phyloP scores from a whole-genome alignment of 1,140 invertebrate genomes.

The Sinonovacula constricta region DNA sequence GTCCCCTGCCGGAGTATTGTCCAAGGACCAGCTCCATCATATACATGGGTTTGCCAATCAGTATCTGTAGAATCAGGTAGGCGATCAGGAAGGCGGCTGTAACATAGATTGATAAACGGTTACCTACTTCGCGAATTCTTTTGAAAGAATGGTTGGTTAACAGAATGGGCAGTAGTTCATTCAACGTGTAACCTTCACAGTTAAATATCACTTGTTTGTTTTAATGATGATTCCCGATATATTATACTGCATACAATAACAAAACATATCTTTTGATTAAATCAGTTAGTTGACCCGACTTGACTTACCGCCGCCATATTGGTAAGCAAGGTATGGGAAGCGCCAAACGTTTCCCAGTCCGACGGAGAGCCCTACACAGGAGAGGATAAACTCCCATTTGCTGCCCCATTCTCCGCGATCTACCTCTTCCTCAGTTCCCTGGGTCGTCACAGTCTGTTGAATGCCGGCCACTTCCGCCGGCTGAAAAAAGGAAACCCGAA shows the following conservation, averaged over 20 bases:
- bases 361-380: conserved; percentile 78
- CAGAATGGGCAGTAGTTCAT: no score
- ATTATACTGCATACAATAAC: no score
- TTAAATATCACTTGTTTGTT: no score
- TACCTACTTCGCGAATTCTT: no score
- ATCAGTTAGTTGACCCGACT: neutral
- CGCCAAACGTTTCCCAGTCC: conserved; percentile 94
- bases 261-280: no score
- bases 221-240: no score
- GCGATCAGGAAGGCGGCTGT: conserved; percentile 81
- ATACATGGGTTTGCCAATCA: conserved; percentile 81
- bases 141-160: no score
- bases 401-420: conserved; percentile 54
- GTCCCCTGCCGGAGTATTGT: conserved; percentile 78
- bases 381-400: conserved; percentile 77
- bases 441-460: no score
- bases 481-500: no score
- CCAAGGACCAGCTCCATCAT: conserved; percentile 80
- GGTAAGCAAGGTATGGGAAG: conserved; percentile 95
- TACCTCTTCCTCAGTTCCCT: conserved; percentile 13
- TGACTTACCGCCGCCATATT: conserved; percentile 90
- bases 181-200: no score
- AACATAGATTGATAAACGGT: conserved; percentile 38
- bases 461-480: no score
- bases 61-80: conserved; percentile 81